A percentile compares a stretch with the other conserved stretches of the same genome.
Evolutionary conservation across 1,140 invertebrate species (phyloP).

Genomic region (Archegozetes longisetosus): DNA sequence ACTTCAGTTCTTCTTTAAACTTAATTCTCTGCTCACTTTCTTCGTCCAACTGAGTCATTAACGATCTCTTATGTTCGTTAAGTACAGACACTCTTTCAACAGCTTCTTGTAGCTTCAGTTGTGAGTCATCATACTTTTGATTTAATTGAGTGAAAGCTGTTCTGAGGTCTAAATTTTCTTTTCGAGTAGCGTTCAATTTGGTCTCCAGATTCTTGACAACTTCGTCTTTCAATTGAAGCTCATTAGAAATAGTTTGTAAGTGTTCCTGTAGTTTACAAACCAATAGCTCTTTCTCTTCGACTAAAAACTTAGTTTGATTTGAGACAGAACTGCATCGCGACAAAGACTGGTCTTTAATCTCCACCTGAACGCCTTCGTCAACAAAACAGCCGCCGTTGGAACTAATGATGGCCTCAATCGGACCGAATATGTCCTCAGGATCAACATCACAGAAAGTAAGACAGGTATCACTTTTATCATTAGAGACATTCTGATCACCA

Average conservation of each 20-base stretch:
- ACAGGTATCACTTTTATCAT: not conserved
- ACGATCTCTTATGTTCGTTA: not conserved
- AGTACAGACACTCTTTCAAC: not conserved
- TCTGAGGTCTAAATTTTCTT: not conserved
- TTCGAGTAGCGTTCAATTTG: not conserved
- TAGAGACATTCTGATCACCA: not conserved
- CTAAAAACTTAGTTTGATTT: not conserved
- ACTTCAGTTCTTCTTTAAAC: not conserved
- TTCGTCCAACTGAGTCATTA: not conserved
- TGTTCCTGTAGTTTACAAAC: not conserved
- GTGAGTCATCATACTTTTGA: not conserved
- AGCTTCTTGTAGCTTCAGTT: not conserved
- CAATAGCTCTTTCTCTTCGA: conserved; percentile 2
- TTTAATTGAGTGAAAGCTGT: not conserved
- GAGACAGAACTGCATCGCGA: not conserved
- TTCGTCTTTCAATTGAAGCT: not conserved
- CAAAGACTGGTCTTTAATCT: not conserved
- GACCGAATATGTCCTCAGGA: not conserved
- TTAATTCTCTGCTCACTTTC: not conserved
- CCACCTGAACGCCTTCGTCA: not conserved
- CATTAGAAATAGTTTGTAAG: not conserved
- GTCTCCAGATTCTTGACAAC: not conserved
- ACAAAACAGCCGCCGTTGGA: not conserved
- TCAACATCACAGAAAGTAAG: conserved; percentile 1
- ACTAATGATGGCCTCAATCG: not conserved